Conservation (phyloP, 2,113 vertebrate species). For the Trachemys scripta region DNA sequence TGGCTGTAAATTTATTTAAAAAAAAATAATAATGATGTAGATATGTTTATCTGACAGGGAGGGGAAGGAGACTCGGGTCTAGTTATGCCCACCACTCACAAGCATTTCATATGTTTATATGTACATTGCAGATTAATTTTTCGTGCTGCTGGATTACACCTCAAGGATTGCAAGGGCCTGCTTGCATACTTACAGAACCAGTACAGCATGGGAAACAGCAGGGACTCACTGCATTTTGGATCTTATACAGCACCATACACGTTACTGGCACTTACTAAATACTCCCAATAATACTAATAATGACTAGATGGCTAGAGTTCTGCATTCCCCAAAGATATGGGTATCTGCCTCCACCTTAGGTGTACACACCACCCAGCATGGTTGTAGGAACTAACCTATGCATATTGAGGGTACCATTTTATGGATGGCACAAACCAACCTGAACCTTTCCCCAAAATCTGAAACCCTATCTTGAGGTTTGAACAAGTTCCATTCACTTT, state of each 20-base stretch:
- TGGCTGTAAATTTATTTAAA: neutral
- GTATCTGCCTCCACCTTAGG: neutral
- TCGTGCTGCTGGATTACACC: neutral
- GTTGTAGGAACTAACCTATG: neutral
- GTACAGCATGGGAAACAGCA: neutral
- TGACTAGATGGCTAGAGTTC: neutral
- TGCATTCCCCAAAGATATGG: neutral
- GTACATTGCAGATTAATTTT: neutral
- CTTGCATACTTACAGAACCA: neutral
- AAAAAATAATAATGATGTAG: neutral
- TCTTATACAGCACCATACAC: neutral
- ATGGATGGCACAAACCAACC: neutral
- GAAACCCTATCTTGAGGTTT: neutral
- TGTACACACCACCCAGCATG: neutral
- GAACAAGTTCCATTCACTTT: neutral
- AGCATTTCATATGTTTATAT: neutral
- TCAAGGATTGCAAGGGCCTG: neutral
- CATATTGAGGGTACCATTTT: neutral
- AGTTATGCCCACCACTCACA: neutral
- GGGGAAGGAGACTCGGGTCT: neutral
- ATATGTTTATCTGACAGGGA: neutral
- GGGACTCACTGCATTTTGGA: neutral
- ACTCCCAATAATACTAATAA: neutral
- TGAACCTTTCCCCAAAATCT: neutral
- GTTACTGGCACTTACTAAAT: neutral